These are phyloP conservation scores for Teleogryllus occipitalis DNA, from an alignment of 1,140 invertebrate species.

Conservation along the genomic window DNA sequence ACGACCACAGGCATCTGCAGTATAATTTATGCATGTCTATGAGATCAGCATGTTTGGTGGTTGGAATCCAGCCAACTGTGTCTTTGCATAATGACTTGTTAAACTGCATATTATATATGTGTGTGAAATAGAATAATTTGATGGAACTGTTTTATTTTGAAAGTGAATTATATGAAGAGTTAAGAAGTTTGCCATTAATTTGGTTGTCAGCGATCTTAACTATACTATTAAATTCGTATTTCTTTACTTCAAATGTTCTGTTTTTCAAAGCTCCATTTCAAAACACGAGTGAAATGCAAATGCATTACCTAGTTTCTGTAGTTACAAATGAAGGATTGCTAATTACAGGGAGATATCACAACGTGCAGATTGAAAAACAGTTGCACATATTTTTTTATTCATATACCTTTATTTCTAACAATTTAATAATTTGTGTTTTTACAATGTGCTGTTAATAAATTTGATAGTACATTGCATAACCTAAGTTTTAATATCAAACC, in stretches of 20 bases:
- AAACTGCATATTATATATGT: neutral
- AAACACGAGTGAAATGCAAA: neutral
- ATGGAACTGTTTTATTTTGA: neutral
- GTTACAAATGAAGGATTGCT: no score
- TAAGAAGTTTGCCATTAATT: neutral
- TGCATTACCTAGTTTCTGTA: no score
- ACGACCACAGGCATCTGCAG: constrained; percentile 25
- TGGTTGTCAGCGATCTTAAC: neutral
- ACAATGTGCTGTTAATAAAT: no score
- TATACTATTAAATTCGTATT: neutral
- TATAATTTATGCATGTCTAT: neutral
- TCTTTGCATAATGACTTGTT: neutral
- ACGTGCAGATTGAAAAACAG: no score
- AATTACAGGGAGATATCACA: no score
- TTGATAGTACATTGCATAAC: no score
- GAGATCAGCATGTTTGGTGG: neutral
- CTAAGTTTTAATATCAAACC: no score
- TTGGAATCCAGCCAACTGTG: neutral
- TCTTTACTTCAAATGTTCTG: neutral
- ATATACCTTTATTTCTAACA: no score
- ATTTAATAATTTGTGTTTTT: no score
- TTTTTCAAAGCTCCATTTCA: neutral
- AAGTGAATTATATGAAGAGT: neutral
- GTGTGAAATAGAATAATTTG: neutral
- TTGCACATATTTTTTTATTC: no score